Evolutionary conservation across 2,113 vertebrate species (phyloP).

Genomic region (Columba janthina): DNA sequence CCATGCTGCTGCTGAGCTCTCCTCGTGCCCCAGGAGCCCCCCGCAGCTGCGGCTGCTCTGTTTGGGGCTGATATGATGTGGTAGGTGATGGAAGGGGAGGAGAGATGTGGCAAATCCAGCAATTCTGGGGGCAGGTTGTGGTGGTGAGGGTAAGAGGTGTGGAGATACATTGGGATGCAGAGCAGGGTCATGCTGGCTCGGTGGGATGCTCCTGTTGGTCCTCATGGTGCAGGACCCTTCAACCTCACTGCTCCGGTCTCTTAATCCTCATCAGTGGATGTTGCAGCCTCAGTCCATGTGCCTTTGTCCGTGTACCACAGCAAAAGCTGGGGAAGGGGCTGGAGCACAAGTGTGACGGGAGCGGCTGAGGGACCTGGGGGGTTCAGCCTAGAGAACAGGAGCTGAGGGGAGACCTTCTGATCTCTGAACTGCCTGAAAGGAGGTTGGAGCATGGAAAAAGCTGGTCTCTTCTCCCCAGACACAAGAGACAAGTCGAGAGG

Average conservation of each 20-base stretch:
- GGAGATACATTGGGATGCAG: not conserved
- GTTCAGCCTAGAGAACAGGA: no score
- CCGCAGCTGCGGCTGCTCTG: rapidly evolving
- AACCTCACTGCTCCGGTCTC: not conserved
- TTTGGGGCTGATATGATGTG: not conserved
- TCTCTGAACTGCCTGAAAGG: no score
- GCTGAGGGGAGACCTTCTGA: no score
- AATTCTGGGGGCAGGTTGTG: rapidly evolving
- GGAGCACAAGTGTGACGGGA: no score
- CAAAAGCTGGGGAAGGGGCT: no score
- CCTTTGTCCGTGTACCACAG: rapidly evolving
- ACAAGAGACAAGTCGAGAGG: no score
- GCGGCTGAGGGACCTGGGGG: no score
- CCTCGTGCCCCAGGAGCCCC: not conserved
- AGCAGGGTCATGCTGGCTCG: rapidly evolving
- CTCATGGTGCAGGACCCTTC: not conserved
- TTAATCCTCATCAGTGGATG: not conserved
- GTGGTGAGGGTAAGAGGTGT: not conserved
- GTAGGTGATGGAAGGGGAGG: not conserved
- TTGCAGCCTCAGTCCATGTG: not conserved
- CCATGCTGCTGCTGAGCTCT: not conserved
- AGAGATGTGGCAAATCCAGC: not conserved
- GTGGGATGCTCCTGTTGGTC: not conserved
- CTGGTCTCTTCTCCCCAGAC: no score
- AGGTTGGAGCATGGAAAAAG: no score